These are phyloP conservation scores for Calephelis perditalis DNA, from an alignment of 2,888 invertebrate genomes.

Conservation along the genomic window DNA sequence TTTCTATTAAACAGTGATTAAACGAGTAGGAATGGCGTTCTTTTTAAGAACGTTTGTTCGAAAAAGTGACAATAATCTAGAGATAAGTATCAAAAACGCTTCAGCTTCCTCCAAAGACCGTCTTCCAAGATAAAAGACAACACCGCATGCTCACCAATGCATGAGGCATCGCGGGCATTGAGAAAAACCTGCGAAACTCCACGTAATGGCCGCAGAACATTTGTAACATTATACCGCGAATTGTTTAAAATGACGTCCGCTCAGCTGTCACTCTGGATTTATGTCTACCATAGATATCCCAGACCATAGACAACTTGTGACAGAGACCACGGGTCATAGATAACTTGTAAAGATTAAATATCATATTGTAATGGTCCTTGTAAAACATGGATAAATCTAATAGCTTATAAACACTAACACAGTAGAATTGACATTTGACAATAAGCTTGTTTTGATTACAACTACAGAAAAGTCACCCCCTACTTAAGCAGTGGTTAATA, in stretches of 20 bases:
- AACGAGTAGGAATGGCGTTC: too few relatives aligned
- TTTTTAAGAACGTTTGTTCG: not conserved
- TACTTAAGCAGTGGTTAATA: too few relatives aligned
- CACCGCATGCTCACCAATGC: conserved; percentile 56
- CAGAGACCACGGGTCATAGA: conserved; percentile 11
- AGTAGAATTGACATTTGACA: too few relatives aligned
- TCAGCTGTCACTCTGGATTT: conserved; percentile 31
- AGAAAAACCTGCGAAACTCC: conserved; percentile 64
- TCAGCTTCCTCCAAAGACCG: conserved; percentile 31
- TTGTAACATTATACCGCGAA: conserved; percentile 63
- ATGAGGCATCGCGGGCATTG: conserved; percentile 47
- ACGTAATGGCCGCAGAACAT: conserved; percentile 64
- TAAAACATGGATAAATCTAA: too few relatives aligned
- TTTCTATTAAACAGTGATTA: too few relatives aligned
- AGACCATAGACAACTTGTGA: conserved; percentile 12
- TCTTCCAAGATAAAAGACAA: conserved; percentile 44
- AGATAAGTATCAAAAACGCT: conserved; percentile 26
- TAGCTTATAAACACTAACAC: too few relatives aligned
- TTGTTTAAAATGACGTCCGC: conserved; percentile 41
- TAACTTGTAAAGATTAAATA: not conserved
- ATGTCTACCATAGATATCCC: conserved; percentile 32
- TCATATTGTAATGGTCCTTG: not conserved
- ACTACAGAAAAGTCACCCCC: not conserved
- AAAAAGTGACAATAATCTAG: not conserved
- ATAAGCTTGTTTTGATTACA: not conserved